Conservation (phyloP, 2,888 invertebrate species). For the Ecliptopera silaceata region DNA sequence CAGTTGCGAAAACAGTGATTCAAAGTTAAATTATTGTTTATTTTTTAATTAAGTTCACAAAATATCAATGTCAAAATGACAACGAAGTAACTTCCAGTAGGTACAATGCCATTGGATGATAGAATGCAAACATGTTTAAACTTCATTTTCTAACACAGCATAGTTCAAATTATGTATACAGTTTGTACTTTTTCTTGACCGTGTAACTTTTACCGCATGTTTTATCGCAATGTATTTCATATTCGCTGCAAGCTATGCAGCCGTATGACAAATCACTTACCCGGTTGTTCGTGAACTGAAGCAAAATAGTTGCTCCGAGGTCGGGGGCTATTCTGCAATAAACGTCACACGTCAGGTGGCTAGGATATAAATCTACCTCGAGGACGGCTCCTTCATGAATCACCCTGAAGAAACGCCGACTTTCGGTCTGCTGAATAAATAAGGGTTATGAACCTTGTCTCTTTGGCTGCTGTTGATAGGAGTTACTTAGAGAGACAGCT, state of each 20-base stretch:
- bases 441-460: constrained; percentile 37
- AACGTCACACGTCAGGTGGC: constrained; percentile 66
- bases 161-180: too few relatives aligned
- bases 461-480: constrained; percentile 28
- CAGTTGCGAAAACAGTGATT: too few relatives aligned
- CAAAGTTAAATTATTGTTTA: too few relatives aligned
- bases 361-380: constrained; percentile 68
- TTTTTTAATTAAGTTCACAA: too few relatives aligned
- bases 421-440: constrained; percentile 44
- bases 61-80: too few relatives aligned
- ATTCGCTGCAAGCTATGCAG: constrained; percentile 37
- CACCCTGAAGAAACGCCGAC: constrained; percentile 60
- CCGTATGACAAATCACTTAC: constrained; percentile 49
- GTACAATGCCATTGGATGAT: neutral
- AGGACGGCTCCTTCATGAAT: constrained; percentile 62
- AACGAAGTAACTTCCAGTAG: too few relatives aligned
- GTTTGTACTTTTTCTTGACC: too few relatives aligned
- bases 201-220: constrained; percentile 21
- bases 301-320: constrained; percentile 47
- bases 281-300: constrained; percentile 40
- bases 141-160: neutral
- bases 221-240: constrained; percentile 31
- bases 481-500: constrained; percentile 30
- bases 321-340: constrained; percentile 62
- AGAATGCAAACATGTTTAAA: neutral